A percentile compares a stretch with the other conserved stretches of the same genome.
phyloP scores from a whole-genome alignment of 2,888 invertebrate genomes.

The Scelioninae gen. 1 region DNA sequence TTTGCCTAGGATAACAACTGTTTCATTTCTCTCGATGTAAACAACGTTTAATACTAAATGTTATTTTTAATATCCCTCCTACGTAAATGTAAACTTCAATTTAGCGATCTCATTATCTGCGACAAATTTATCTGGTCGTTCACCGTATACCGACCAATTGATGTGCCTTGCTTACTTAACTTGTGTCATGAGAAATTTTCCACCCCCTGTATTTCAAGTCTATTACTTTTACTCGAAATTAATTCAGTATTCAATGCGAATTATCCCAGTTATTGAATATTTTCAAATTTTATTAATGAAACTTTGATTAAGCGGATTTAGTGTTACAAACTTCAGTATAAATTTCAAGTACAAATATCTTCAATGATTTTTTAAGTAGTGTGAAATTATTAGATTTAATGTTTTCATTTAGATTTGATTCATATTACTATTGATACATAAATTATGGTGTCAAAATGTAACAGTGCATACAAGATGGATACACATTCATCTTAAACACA shows the following conservation, averaged over 20 bases:
- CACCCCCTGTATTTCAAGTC: not conserved
- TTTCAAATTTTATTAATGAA: not conserved
- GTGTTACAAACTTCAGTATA: too few relatives aligned
- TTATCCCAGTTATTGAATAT: not conserved
- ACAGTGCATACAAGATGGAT: not conserved
- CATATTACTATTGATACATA: too few relatives aligned
- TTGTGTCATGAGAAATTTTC: not conserved
- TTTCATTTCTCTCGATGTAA: constrained; percentile 26
- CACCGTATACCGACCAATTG: not conserved
- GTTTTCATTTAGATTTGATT: too few relatives aligned
- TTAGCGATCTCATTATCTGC: constrained; percentile 8
- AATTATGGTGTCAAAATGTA: too few relatives aligned
- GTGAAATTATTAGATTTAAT: too few relatives aligned
- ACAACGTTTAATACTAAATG: constrained; percentile 16
- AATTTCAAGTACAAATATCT: too few relatives aligned
- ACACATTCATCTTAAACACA: not conserved
- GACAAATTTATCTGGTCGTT: constrained; percentile 23
- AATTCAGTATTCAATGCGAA: not conserved
- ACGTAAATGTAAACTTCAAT: constrained; percentile 9
- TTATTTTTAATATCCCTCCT: constrained; percentile 31
- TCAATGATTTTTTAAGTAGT: too few relatives aligned
- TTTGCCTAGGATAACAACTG: constrained; percentile 38
- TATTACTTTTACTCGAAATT: not conserved
- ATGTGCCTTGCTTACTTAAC: not conserved
- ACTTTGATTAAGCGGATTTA: too few relatives aligned